phyloP scores from a whole-genome alignment of 2,113 vertebrate genomes.

The Peromyscus polionotus region DNA sequence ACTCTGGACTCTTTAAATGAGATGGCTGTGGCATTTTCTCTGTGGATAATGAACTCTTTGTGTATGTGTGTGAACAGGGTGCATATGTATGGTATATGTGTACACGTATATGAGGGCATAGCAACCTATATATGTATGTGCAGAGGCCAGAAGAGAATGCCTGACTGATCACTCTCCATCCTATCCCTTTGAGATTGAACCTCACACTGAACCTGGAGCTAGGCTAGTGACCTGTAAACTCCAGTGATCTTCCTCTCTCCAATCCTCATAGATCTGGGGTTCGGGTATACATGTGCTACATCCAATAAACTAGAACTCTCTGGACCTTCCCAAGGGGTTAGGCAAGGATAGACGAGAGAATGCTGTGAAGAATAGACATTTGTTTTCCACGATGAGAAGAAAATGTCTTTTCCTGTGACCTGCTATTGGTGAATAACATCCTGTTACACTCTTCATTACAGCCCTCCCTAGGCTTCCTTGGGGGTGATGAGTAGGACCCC shows the following conservation, averaged over 20 bases:
- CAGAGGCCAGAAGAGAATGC: neutral
- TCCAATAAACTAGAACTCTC: neutral
- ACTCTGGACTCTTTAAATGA: conserved; percentile 42
- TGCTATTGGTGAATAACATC: neutral
- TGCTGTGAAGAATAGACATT: neutral
- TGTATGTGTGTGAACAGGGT: neutral
- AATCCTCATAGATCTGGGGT: neutral
- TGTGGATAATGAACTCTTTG: neutral
- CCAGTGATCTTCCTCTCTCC: neutral
- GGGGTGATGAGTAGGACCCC: neutral
- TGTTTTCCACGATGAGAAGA: conserved; percentile 20
- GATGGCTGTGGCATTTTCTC: neutral
- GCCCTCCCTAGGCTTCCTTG: neutral
- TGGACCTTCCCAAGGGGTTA: neutral
- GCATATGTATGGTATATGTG: neutral
- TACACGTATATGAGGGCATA: no score
- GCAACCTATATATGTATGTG: no score
- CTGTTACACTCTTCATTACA: neutral
- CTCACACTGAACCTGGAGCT: neutral
- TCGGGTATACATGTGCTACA: neutral
- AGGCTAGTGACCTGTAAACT: neutral
- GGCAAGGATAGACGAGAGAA: neutral
- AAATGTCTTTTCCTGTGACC: neutral
- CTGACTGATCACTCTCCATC: neutral
- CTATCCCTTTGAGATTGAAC: neutral